A percentile compares a stretch with the other conserved stretches of the same genome.
Evolutionary conservation across 2,797 vertebrate species (phyloP).

Genomic region (Pampus argenteus): DNA sequence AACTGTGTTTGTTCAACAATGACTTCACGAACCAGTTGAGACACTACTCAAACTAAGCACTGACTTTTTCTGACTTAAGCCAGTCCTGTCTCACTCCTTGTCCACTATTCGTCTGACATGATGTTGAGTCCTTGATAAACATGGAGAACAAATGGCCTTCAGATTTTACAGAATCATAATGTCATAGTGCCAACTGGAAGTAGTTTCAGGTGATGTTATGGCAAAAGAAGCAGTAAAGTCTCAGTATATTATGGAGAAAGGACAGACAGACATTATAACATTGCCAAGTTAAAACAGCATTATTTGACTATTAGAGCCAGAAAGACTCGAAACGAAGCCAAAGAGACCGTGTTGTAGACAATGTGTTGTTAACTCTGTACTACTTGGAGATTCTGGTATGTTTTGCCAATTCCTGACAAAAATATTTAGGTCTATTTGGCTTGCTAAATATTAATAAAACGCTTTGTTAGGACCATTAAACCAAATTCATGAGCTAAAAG

Average conservation of each 20-base stretch:
- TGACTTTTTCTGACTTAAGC: conserved; percentile 6
- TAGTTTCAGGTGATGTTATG: conserved; percentile 9
- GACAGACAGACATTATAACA: background rate
- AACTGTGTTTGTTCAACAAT: conserved; percentile 59
- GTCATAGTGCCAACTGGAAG: conserved; percentile 1
- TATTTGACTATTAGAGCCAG: conserved; percentile 18
- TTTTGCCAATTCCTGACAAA: background rate
- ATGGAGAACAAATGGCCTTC: conserved; percentile 25
- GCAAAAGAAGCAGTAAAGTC: conserved; percentile 12
- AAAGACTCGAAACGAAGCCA: conserved; percentile 18
- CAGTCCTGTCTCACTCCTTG: conserved; percentile 2
- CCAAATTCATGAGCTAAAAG: conserved; percentile 6
- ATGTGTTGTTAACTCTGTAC: background rate
- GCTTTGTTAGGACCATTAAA: background rate
- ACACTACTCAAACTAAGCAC: conserved; percentile 26
- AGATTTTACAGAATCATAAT: conserved; percentile 43
- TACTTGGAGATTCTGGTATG: background rate
- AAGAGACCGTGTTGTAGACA: conserved; percentile 4
- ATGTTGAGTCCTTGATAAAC: conserved; percentile 23
- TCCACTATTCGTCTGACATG: conserved; percentile 12
- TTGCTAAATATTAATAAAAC: background rate
- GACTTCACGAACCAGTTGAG: conserved; percentile 61
- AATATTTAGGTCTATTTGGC: background rate
- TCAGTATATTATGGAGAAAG: background rate
- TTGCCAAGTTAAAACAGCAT: background rate